Evolutionary conservation across 2,113 vertebrate genomes (phyloP), one percentile per base, ranked within the genome.

Genomic region (Upupa epops): DNA sequence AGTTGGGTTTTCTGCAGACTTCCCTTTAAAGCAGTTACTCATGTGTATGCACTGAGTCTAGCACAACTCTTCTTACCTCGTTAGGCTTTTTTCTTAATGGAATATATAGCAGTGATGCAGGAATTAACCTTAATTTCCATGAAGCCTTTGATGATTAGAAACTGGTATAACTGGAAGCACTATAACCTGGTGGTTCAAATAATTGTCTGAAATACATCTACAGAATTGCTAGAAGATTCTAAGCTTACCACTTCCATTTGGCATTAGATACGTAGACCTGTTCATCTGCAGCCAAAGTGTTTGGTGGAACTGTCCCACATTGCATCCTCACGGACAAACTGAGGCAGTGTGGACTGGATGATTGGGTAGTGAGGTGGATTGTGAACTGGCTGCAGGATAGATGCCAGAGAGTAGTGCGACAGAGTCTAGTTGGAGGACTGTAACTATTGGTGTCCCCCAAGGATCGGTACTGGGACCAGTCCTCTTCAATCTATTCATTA

Each of bases 91-190:
- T 85, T 24, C 26, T 84, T 93, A 87, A 73, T 88, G 78, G 56
- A 85, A 51, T 51, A 66, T 73, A 68, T 83, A 63, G 48, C 64
- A 89, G 64, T 56, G 73, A 65, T 94, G 73, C 77, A 92, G 88
- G 73, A 93, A 90, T 83, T 94, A 89, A 76, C 66, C 68, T 85
- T 92, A 81, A 90, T 88, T 92, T 91, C 76, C 31, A 28, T 42
- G 73, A 93, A 93, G 70, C 46, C 56, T 60, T 29, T 78, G 77
- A 28, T 94, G 70, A 83, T 88, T 88, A 78, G 90, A 31, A 93
- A 29, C 76, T 88, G 54, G 2, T 45, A n/a, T 20, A 64, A 88
- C 69, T 94, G 77, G 80, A 84, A 94, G 77, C 36, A 12, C 54
- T 68, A 5, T 73, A 88, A 78, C 61, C 49, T 94, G 88, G 60